A percentile compares a stretch with the other conserved stretches of the same genome.
phyloP scores from a whole-genome alignment of 2,888 invertebrate species.

The Himalopsyche kuldschensis region DNA sequence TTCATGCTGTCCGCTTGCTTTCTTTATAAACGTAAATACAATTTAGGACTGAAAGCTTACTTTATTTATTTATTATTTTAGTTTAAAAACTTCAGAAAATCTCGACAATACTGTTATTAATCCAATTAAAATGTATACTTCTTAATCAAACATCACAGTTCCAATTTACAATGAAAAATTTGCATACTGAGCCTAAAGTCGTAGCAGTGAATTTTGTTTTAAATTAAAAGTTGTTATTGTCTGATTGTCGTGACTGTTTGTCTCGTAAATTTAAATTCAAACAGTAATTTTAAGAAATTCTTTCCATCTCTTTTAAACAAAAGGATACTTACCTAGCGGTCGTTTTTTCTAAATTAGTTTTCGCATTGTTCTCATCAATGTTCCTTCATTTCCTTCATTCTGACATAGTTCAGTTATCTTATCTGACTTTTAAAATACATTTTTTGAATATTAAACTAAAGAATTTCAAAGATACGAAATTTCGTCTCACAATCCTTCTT shows the following conservation, averaged over 20 bases:
- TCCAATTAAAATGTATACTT: too few relatives aligned
- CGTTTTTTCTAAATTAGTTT: background rate
- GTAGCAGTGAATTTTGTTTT: background rate
- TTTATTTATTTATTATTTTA: too few relatives aligned
- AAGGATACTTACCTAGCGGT: background rate
- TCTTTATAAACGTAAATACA: too few relatives aligned
- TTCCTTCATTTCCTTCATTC: background rate
- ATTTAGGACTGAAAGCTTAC: too few relatives aligned
- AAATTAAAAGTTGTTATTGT: background rate
- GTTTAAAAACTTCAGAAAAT: too few relatives aligned
- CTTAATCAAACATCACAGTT: too few relatives aligned
- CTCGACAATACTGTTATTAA: too few relatives aligned
- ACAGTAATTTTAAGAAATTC: background rate
- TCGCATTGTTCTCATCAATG: background rate
- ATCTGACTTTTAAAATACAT: background rate
- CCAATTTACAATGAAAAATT: background rate
- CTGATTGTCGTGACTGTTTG: background rate
- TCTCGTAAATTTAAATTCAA: background rate
- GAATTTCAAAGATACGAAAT: too few relatives aligned
- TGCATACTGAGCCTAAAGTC: background rate
- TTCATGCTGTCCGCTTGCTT: too few relatives aligned
- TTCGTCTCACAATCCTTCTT: too few relatives aligned
- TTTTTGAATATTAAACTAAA: too few relatives aligned
- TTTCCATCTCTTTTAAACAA: background rate
- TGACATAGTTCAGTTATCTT: background rate